Evolutionary conservation across 2,888 invertebrate species (phyloP).

Genomic region (Acanthosepion esculentum): DNA sequence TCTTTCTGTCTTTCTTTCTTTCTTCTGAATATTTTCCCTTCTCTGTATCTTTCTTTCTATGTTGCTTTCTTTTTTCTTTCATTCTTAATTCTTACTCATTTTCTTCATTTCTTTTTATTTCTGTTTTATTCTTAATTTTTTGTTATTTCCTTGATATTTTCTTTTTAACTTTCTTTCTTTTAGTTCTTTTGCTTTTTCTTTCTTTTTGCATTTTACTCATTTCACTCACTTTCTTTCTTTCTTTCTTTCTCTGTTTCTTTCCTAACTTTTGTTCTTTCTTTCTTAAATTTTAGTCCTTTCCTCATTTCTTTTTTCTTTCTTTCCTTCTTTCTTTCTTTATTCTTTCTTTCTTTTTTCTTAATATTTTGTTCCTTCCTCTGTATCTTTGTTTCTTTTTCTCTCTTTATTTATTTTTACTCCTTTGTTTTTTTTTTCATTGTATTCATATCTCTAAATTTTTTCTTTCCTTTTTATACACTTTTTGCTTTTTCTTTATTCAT

Average conservation of each 20-base stretch:
- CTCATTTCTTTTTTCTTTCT: background rate
- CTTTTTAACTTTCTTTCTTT: background rate
- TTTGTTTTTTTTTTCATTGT: background rate
- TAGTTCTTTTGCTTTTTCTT: background rate
- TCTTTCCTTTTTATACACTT: no score
- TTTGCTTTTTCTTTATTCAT: background rate
- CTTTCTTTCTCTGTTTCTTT: background rate
- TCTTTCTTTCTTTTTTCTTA: background rate
- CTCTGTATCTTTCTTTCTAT: background rate
- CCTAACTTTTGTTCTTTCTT: background rate
- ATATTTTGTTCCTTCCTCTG: background rate
- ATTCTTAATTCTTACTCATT: background rate
- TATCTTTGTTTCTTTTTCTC: background rate
- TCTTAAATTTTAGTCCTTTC: background rate
- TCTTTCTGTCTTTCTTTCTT: background rate
- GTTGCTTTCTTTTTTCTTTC: background rate
- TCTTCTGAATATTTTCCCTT: background rate
- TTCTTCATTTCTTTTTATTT: background rate
- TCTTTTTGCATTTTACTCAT: background rate
- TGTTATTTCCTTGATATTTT: no score
- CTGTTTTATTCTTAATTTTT: background rate
- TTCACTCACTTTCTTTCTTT: background rate
- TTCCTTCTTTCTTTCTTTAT: background rate
- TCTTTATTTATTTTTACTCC: background rate
- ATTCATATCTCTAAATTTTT: background rate